Evolutionary conservation across 1,140 invertebrate genomes (phyloP), one percentile per base, ranked within the genome.

Genomic region (Gerris buenoi): DNA sequence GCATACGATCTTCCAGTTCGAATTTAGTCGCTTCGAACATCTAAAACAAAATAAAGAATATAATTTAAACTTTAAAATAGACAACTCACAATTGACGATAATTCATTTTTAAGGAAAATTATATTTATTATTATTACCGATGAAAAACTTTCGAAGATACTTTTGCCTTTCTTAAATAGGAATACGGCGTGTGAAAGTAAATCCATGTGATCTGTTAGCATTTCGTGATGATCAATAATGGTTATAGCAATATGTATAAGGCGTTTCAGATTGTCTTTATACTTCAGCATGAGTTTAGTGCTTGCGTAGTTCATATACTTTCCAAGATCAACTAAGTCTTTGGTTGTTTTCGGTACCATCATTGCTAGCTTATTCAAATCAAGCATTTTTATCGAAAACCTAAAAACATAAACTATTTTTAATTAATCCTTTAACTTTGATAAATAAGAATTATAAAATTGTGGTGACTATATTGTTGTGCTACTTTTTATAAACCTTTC

Each of bases 21-120:
- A 60, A 60, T 60, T 60, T 60, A 22, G 58, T 60, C 22, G 58
- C 58, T 22, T 60, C 58, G 23, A 60, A 60, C 58, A 60, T 60
- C 58, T 60, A 60, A 5, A 5, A 60, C 22, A 60, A 60, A 60
- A 3, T 14, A 60, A 46, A 10, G 18, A 46, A 46, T 5, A 46
- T 46, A 46, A 46, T 18, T n/a, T n/a, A n/a, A n/a, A n/a, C n/a
- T n/a, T n/a, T n/a, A n/a, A n/a, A n/a, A n/a, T n/a, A n/a, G n/a
- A n/a, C n/a, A n/a, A n/a, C n/a, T n/a, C n/a, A n/a, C n/a, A n/a
- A n/a, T n/a, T n/a, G n/a, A n/a, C n/a, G n/a, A n/a, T n/a, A n/a
- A n/a, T n/a, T n/a, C n/a, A n/a, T n/a, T n/a, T n/a, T n/a, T n/a
- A n/a, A n/a, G n/a, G n/a, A n/a, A n/a, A n/a, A n/a, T n/a, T n/a